These are phyloP conservation scores for sheep (Ovis aries) DNA, from an alignment of 2,113 vertebrate genomes.

Conservation along the genomic window DNA sequence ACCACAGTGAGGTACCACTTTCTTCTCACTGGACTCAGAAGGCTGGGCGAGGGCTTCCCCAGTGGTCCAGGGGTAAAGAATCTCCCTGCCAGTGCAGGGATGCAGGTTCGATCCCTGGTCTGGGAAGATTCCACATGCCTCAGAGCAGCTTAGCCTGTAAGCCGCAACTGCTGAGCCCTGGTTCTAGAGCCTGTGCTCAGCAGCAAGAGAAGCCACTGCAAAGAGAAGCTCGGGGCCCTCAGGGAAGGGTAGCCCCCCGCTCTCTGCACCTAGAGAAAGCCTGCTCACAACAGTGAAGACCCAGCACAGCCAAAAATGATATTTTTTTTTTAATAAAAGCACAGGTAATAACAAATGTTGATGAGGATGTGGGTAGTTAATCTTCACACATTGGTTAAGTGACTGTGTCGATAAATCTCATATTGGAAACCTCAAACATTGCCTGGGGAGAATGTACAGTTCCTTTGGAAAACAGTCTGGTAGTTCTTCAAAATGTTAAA, in stretches of 20 bases:
- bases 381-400: neutral
- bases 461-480: neutral
- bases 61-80: neutral
- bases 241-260: neutral
- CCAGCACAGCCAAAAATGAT: neutral
- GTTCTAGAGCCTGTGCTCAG: neutral
- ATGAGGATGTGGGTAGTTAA: neutral
- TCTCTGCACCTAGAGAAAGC: neutral
- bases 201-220: neutral
- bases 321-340: neutral
- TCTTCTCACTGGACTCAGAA: neutral
- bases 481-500: neutral
- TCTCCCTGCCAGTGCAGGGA: neutral
- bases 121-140: neutral
- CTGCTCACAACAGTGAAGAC: neutral
- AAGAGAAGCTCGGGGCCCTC: neutral
- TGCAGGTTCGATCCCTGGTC: neutral
- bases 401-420: fast-evolving
- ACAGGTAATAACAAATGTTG: neutral
- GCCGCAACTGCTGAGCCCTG: neutral
- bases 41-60: neutral
- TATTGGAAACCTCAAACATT: neutral
- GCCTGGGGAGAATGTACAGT: neutral
- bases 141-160: neutral
- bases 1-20: neutral